Percentiles rank a stretch among this genome's conserved stretches.
Conservation (phyloP, 2,797 vertebrate genomes). For the Furcifer pardalis region DNA sequence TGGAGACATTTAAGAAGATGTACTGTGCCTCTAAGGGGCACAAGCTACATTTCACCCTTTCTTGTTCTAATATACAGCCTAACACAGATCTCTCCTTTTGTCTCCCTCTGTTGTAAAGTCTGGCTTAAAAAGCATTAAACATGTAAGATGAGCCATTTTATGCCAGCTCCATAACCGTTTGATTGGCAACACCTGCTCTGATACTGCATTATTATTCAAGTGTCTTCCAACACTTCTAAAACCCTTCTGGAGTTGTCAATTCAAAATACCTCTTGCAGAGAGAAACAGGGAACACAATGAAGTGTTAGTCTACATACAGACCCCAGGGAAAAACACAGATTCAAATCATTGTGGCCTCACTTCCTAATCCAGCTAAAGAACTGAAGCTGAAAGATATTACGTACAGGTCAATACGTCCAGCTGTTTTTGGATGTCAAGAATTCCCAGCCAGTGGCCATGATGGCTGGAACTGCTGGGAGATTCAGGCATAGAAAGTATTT, state of each 20-base stretch:
- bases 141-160: too few species aligned
- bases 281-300: not conserved
- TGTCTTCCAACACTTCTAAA: not conserved
- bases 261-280: not conserved
- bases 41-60: too few species aligned
- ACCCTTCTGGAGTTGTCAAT: not conserved
- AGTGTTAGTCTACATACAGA: too few species aligned
- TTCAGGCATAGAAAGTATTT: too few species aligned
- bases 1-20: too few species aligned
- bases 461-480: too few species aligned
- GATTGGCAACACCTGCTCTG: not conserved
- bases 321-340: too few species aligned
- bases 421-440: too few species aligned
- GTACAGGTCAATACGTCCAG: not conserved
- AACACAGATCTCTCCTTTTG: not conserved
- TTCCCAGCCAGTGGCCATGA: too few species aligned
- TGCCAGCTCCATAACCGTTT: not conserved
- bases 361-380: not conserved
- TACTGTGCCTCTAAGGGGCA: too few species aligned
- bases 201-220: not conserved
- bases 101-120: not conserved
- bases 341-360: slow-evolving; percentile 10
- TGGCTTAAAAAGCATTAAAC: not conserved
- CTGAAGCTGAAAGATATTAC: not conserved
- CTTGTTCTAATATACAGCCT: too few species aligned